These are phyloP conservation scores for Drosophila koepferae DNA, from an alignment of 2,888 invertebrate species.

Conservation along the genomic window DNA sequence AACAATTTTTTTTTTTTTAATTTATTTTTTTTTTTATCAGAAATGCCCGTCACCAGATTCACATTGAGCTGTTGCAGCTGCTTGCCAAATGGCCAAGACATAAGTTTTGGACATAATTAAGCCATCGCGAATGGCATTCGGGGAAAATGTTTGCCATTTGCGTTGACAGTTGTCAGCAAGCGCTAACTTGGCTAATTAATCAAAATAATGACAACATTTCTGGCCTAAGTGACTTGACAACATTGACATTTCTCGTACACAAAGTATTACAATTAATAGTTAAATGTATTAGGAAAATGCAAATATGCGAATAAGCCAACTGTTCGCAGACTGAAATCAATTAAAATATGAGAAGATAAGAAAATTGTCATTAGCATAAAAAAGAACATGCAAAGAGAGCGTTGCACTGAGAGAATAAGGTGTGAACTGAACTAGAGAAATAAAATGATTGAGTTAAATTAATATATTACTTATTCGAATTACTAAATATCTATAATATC, in stretches of 20 bases:
- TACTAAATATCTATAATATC: too few species aligned
- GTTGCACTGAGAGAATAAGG: background rate
- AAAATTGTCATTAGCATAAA: background rate
- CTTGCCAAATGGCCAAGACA: constrained; percentile 62
- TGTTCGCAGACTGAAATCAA: background rate
- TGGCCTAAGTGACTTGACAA: constrained; percentile 12
- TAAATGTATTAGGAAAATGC: constrained; percentile 19
- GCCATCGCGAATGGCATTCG: constrained; percentile 67
- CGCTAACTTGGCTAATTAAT: constrained; percentile 64
- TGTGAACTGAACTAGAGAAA: background rate
- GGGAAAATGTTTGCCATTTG: constrained; percentile 73
- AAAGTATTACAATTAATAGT: constrained; percentile 31
- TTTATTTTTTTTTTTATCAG: constrained; percentile 49
- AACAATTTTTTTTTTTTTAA: constrained; percentile 9
- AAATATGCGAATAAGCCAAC: constrained; percentile 22
- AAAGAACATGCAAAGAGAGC: background rate
- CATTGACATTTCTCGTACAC: constrained; percentile 2
- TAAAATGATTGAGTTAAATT: too few species aligned
- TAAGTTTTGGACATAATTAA: constrained; percentile 79
- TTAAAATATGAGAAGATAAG: background rate
- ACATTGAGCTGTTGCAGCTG: constrained; percentile 32
- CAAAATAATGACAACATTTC: constrained; percentile 48
- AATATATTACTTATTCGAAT: too few species aligned
- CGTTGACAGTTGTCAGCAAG: constrained; percentile 75
- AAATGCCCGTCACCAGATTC: constrained; percentile 58